Conservation (phyloP, 2,797 vertebrate genomes). For the Manis javanica region DNA sequence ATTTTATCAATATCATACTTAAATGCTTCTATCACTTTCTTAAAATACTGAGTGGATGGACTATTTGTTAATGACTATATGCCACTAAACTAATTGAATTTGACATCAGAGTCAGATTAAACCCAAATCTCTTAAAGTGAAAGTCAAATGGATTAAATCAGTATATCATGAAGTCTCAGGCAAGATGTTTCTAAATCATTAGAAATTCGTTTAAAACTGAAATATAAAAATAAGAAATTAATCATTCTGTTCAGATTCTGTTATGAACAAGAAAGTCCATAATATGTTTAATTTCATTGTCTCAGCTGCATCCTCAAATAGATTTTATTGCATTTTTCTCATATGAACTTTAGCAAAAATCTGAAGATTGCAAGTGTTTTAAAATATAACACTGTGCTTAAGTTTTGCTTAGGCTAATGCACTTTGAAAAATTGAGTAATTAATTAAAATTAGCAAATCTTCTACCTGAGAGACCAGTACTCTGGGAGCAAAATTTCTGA, state of each 20-base stretch:
- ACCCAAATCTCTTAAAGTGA: constrained; percentile 37
- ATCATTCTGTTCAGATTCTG: no score
- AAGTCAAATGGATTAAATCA: constrained; percentile 71
- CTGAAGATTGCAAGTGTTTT: constrained; percentile 34
- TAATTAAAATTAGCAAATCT: constrained; percentile 2
- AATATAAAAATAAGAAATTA: constrained; percentile 70
- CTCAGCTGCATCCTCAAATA: not conserved
- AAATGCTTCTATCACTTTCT: constrained; percentile 64
- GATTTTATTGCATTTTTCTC: constrained; percentile 55
- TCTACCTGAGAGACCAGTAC: not conserved
- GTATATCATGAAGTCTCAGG: constrained; percentile 52
- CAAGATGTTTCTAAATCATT: constrained; percentile 72
- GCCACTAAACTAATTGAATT: constrained; percentile 74
- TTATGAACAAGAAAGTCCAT: constrained; percentile 70
- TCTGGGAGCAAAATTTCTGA: not conserved
- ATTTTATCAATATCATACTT: constrained; percentile 67
- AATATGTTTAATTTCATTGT: constrained; percentile 72
- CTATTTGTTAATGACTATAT: constrained; percentile 48
- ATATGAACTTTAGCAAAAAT: not conserved
- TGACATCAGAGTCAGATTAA: constrained; percentile 70
- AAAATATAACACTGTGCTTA: not conserved
- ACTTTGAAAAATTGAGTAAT: not conserved
- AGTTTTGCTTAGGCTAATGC: not conserved
- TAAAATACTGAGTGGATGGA: constrained; percentile 56
- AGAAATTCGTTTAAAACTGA: constrained; percentile 75